A percentile compares a stretch with the other conserved stretches of the same genome.
Evolutionary conservation across 2,797 vertebrate species (phyloP).

Genomic region (Macroramphosus scolopax): DNA sequence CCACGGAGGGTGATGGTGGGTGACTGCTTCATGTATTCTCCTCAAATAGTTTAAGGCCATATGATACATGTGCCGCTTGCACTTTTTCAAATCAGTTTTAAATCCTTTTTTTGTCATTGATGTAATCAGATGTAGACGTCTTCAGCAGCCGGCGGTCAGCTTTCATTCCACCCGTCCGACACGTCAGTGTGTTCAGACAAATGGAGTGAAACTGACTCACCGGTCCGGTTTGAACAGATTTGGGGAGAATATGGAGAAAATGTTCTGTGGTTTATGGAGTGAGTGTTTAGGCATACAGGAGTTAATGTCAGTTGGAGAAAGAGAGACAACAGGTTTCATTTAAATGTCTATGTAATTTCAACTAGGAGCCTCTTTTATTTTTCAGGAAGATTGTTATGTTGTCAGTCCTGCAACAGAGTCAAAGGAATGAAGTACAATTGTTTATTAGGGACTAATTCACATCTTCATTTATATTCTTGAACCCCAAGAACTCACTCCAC

Average conservation of each 20-base stretch:
- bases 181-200: no score
- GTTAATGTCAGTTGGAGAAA: not conserved
- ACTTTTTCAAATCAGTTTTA: not conserved
- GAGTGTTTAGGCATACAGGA: not conserved
- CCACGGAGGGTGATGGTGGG: conserved; percentile 13
- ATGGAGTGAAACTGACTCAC: not conserved
- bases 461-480: not conserved
- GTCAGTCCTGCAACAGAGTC: no score
- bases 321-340: not conserved
- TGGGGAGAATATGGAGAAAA: conserved; percentile 17
- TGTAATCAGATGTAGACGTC: not conserved
- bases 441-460: no score
- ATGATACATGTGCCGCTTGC: not conserved
- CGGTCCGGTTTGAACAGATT: conserved; percentile 14
- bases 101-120: no score
- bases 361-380: no score
- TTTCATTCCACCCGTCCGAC: no score
- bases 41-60: conserved; percentile 15
- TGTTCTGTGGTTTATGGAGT: conserved; percentile 23
- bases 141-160: no score
- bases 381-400: no score
- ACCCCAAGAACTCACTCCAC: conserved; percentile 9
- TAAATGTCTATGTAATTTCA: not conserved
- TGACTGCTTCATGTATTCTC: conserved; percentile 37
- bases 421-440: no score